phyloP scores from a whole-genome alignment of 2,113 vertebrate species.

The Coreoperca whiteheadi region DNA sequence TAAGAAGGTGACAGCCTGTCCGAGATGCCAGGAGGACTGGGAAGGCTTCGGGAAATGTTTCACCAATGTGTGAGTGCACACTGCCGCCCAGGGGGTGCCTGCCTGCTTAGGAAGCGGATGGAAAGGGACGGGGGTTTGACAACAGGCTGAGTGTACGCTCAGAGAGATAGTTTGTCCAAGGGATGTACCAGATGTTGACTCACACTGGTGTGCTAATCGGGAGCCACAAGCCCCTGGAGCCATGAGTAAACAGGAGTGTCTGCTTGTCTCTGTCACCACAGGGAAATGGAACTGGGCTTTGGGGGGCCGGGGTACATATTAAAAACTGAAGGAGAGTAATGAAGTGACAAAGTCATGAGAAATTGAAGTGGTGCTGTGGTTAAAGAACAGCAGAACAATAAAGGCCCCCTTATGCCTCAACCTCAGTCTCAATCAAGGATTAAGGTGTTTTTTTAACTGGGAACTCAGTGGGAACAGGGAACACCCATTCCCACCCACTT shows the following conservation, averaged over 20 bases:
- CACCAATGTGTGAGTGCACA: conserved; percentile 74
- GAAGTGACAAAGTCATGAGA: conserved; percentile 46
- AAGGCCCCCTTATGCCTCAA: conserved; percentile 29
- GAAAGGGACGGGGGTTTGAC: conserved; percentile 67
- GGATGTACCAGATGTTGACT: conserved; percentile 84
- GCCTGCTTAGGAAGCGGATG: conserved; percentile 68
- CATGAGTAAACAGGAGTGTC: conserved; percentile 79
- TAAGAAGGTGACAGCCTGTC: conserved; percentile 71
- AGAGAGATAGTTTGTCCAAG: conserved; percentile 77
- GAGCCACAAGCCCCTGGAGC: conserved; percentile 82
- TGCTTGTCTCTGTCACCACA: conserved; percentile 72
- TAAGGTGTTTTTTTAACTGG: conserved; percentile 46
- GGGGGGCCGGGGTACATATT: conserved; percentile 11
- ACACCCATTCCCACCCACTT: conserved; percentile 58
- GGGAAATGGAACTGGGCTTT: conserved; percentile 42
- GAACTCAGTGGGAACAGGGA: conserved; percentile 38
- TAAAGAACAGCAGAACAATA: conserved; percentile 38
- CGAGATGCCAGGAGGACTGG: conserved; percentile 78
- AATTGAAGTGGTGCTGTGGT: conserved; percentile 38
- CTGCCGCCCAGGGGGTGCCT: conserved; percentile 67
- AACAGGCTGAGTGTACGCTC: conserved; percentile 75
- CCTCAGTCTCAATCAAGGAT: conserved; percentile 56
- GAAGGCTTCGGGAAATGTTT: conserved; percentile 82
- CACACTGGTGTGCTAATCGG: conserved; percentile 84
- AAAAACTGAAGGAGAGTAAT: conserved; percentile 54